Percentiles rank a stretch among this genome's conserved stretches.
Evolutionary conservation across 1,140 invertebrate species (phyloP).

Genomic region (Chionoecetes opilio): DNA sequence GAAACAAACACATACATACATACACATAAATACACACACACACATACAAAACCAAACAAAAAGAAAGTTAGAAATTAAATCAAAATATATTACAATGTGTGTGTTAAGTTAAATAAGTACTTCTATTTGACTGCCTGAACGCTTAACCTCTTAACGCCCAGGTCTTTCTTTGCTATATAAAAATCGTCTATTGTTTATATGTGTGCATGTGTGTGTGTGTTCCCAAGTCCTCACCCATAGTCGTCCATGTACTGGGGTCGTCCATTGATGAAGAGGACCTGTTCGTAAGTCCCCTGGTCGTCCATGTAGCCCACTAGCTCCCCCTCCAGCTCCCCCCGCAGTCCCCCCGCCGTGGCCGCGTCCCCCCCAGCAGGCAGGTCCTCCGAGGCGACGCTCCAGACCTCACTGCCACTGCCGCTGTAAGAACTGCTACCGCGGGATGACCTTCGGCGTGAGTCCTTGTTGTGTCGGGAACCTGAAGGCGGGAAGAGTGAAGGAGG

Average conservation of each 20-base stretch:
- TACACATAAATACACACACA: too few relatives aligned
- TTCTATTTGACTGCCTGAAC: too few relatives aligned
- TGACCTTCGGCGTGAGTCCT: slow-evolving; percentile 65
- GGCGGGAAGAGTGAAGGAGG: background rate
- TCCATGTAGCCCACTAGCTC: slow-evolving; percentile 49
- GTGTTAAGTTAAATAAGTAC: too few relatives aligned
- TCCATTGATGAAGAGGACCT: slow-evolving; percentile 81
- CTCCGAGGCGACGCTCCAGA: slow-evolving; percentile 69
- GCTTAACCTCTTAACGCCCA: too few relatives aligned
- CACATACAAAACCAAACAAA: too few relatives aligned
- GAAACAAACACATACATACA: too few relatives aligned
- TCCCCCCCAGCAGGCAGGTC: slow-evolving; percentile 2
- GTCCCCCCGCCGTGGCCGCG: background rate
- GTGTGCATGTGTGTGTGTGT: slow-evolving; percentile 15
- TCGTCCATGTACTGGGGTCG: slow-evolving; percentile 80
- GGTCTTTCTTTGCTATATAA: too few relatives aligned
- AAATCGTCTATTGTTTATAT: background rate
- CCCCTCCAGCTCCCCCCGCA: slow-evolving; percentile 36
- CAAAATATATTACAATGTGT: slow-evolving; percentile 16
- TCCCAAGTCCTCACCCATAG: slow-evolving; percentile 46
- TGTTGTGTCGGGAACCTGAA: slow-evolving; percentile 71
- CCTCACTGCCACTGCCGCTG: slow-evolving; percentile 71
- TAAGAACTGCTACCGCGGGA: slow-evolving; percentile 76
- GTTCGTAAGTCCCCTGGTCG: slow-evolving; percentile 79
- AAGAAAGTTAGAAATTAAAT: too few relatives aligned